phyloP scores from a whole-genome alignment of 1,140 invertebrate genomes.

The Wasmannia auropunctata region DNA sequence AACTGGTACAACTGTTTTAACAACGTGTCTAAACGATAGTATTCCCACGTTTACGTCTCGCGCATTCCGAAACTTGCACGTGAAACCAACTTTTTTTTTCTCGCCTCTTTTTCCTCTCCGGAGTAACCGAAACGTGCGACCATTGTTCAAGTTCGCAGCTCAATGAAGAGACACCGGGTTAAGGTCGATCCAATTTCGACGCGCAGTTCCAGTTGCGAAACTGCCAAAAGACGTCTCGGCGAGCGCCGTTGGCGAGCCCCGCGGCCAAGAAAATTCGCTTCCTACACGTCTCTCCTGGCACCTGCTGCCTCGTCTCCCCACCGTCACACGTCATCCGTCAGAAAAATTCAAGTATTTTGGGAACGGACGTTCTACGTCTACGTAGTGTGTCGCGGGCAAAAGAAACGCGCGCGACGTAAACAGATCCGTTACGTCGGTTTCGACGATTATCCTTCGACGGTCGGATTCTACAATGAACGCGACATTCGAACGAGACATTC shows the following conservation, averaged over 20 bases:
- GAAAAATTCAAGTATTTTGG: slow-evolving; percentile 56
- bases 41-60: slow-evolving; percentile 5
- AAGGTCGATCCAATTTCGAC: slow-evolving; percentile 63
- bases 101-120: neutral
- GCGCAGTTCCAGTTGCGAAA: slow-evolving; percentile 11
- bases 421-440: neutral
- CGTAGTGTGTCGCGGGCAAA: slow-evolving; percentile 11
- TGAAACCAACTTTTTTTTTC: neutral
- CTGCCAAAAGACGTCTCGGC: neutral
- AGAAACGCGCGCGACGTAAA: slow-evolving; percentile 29
- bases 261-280: slow-evolving; percentile 38
- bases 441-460: neutral
- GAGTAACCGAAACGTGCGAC: neutral
- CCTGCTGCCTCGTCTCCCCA: neutral
- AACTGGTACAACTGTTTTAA: neutral
- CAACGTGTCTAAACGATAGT: neutral
- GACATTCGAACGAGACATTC: neutral
- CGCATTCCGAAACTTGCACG: neutral
- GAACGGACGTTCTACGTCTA: slow-evolving; percentile 15
- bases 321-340: neutral
- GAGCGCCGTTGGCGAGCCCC: neutral
- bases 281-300: slow-evolving; percentile 22
- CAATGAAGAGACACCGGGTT: slow-evolving; percentile 68
- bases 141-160: slow-evolving; percentile 53
- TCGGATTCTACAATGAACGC: neutral